phyloP scores from a whole-genome alignment of 2,888 invertebrate species.

The Colostygia pectinataria region DNA sequence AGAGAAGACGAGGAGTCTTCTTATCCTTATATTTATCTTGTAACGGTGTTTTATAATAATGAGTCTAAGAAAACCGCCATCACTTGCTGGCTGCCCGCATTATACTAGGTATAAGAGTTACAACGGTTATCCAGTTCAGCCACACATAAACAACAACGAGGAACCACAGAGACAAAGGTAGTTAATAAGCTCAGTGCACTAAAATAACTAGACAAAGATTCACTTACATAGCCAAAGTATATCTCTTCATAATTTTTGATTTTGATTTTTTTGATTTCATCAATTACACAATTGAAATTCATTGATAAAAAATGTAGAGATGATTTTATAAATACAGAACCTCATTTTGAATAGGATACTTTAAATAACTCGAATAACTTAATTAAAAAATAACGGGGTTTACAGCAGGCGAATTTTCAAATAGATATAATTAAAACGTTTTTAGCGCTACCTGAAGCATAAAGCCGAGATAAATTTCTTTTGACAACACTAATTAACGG shows the following conservation, averaged over 20 bases:
- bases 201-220: too few relatives aligned
- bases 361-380: neutral
- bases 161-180: slow-evolving; percentile 18
- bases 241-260: too few relatives aligned
- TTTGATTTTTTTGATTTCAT: too few relatives aligned
- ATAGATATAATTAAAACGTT: slow-evolving; percentile 16
- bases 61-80: slow-evolving; percentile 9
- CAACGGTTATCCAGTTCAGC: slow-evolving; percentile 13
- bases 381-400: too few relatives aligned
- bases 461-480: slow-evolving; percentile 9
- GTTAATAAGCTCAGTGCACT: neutral
- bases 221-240: too few relatives aligned
- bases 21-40: neutral
- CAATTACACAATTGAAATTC: too few relatives aligned
- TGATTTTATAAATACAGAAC: too few relatives aligned
- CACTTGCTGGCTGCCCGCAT: slow-evolving; percentile 18
- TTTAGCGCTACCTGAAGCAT: slow-evolving; percentile 14
- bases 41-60: slow-evolving; percentile 11
- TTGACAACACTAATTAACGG: slow-evolving; percentile 12
- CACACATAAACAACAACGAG: slow-evolving; percentile 9
- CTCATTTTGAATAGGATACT: too few relatives aligned
- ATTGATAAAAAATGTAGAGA: too few relatives aligned
- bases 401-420: too few relatives aligned
- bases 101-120: slow-evolving; percentile 7
- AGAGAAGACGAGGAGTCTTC: neutral